Conservation (phyloP, 2,888 invertebrate genomes). For the Odontomyia ornata region DNA sequence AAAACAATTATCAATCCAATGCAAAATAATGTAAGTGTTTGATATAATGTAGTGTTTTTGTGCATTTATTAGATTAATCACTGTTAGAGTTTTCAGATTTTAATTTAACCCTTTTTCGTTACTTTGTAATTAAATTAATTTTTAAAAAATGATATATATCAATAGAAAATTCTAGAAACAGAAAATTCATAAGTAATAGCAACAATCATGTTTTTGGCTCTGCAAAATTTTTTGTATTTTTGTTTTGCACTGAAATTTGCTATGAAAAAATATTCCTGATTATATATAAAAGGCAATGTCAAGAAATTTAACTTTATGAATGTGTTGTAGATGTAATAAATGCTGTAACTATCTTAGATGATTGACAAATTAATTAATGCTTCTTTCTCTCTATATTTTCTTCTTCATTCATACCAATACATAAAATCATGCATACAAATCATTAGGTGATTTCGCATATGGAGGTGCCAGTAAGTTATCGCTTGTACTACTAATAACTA, state of each 20-base stretch:
- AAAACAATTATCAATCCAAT: conserved; percentile 11
- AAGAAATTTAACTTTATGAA: background rate
- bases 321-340: background rate
- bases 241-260: background rate
- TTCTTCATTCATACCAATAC: conserved; percentile 8
- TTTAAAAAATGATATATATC: too few relatives aligned
- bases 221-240: background rate
- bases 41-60: conserved; percentile 32
- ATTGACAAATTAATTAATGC: conserved; percentile 5
- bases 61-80: background rate
- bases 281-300: background rate
- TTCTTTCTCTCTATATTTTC: conserved; percentile 23
- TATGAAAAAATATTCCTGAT: background rate
- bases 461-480: conserved; percentile 75
- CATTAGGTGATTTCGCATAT: conserved; percentile 76
- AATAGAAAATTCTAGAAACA: too few relatives aligned
- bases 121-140: too few relatives aligned
- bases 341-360: background rate
- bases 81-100: background rate
- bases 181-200: too few relatives aligned
- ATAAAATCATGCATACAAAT: conserved; percentile 35
- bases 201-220: too few relatives aligned
- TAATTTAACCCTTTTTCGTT: too few relatives aligned
- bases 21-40: conserved; percentile 40
- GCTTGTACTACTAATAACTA: background rate